Evolutionary conservation across 2,888 invertebrate species (phyloP), one percentile per base, ranked within the genome.

Genomic region (Dendrolimus pini): DNA sequence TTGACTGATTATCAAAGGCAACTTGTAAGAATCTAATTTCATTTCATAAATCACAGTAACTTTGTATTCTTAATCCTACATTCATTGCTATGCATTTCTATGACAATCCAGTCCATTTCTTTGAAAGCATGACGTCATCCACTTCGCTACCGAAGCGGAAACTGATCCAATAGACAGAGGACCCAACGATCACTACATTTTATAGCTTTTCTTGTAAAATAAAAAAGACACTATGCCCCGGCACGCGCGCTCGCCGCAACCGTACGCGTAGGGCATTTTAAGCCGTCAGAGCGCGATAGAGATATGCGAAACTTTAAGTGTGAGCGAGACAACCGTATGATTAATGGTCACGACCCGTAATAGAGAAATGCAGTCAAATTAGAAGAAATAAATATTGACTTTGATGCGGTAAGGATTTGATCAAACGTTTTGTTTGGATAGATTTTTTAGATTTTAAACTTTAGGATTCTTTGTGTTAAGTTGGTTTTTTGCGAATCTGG

Each of bases 351-450:
- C 85, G 81, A 76, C 82, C 70, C 64, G 65, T 70, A 81, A 77
- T 72, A 73, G 73, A 85, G 85, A 87, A 85, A 88, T 85, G 82
- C 80, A 85, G 82, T 86, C 83, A 86, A 89, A 88, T 89, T 88
- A 85, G 82, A 74, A 83, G 83, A 84, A 85, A 83, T 85, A 85
- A 85, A 85, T 82, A 85, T 82, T 68, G 74, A 70, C 66, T 70
- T 67, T 71, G 47, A 47, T 47, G 12, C 47, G 12, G 47, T 47
- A 9, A 47, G 12, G 72, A 78, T 78, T 75, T 69, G 69, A 62
- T 67, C 6, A 30, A 30, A 30, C 0, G 30, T 30, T 30, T 6
- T 30, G 30, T 30, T 30, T 30, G 30, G 3, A 30, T 30, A 30
- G 6, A 30, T 30, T 30, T 30, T 30, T 30, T 30, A 30, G 30